A percentile compares a stretch with the other conserved stretches of the same genome.
Evolutionary conservation across 1,140 invertebrate species (phyloP).

Genomic region (Caenorhabditis tropicalis): DNA sequence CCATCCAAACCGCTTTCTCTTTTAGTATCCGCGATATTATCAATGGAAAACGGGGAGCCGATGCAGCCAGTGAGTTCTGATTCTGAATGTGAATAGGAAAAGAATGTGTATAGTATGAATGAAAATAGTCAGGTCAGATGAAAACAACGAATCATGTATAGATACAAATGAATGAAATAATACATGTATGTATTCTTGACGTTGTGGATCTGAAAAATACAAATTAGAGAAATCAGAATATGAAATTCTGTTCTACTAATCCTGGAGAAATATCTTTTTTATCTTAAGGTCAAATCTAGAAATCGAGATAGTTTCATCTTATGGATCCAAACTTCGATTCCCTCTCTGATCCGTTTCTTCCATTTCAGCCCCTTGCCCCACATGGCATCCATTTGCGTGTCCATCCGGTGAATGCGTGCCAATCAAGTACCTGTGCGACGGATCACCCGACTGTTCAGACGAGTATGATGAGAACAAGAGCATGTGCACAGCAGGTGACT

Average conservation of each 20-base stretch:
- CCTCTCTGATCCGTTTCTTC: slow-evolving; percentile 11
- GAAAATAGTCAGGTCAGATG: neutral
- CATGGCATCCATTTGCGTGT: slow-evolving; percentile 86
- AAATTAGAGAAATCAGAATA: neutral
- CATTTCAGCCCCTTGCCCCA: slow-evolving; percentile 71
- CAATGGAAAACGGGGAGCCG: slow-evolving; percentile 50
- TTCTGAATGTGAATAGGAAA: no score
- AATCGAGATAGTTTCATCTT: neutral
- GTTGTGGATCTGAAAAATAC: neutral
- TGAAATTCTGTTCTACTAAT: no score
- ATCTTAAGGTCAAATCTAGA: neutral
- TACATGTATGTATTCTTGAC: no score
- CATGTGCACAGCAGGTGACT: slow-evolving; percentile 88
- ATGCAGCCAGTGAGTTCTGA: slow-evolving; percentile 37
- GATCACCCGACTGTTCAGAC: slow-evolving; percentile 89
- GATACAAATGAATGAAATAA: neutral
- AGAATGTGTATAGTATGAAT: neutral
- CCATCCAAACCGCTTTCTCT: slow-evolving; percentile 26
- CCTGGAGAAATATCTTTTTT: no score
- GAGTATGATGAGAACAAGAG: slow-evolving; percentile 87
- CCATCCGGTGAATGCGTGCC: slow-evolving; percentile 91
- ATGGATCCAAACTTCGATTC: no score
- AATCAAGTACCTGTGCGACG: slow-evolving; percentile 84
- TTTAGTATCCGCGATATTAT: slow-evolving; percentile 60
- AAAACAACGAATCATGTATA: neutral